Percentiles rank a stretch among this genome's conserved stretches.
Conservation (phyloP, 1,140 invertebrate genomes). For the Pachypsylla venusta region DNA sequence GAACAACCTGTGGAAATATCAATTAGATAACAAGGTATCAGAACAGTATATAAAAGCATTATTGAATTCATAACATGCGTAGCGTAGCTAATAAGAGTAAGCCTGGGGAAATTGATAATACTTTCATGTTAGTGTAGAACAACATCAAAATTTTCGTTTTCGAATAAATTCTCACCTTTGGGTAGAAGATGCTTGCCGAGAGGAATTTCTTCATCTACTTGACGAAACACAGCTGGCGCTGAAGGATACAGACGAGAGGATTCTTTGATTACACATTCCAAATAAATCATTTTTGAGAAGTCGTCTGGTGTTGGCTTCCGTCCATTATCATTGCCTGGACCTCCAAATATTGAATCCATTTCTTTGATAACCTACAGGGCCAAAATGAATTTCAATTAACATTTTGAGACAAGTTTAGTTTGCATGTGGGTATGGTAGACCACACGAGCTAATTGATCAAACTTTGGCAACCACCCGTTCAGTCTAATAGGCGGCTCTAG, state of each 20-base stretch:
- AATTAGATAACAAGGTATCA: no score
- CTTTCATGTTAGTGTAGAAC: no score
- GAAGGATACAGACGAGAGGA: slow-evolving; percentile 41
- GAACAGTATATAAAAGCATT: no score
- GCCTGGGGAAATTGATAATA: no score
- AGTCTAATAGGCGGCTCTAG: no score
- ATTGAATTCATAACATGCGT: no score
- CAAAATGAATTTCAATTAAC: background rate
- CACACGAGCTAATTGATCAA: no score
- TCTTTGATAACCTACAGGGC: slow-evolving; percentile 5
- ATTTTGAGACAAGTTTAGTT: background rate
- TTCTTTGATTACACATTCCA: slow-evolving; percentile 49
- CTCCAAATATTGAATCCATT: slow-evolving; percentile 11
- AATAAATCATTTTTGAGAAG: slow-evolving; percentile 37
- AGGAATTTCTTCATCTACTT: background rate
- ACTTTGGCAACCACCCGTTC: no score
- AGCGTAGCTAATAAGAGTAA: no score
- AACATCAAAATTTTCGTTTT: no score
- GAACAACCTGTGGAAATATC: background rate
- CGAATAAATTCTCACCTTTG: background rate
- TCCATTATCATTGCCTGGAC: background rate
- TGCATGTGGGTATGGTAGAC: no score
- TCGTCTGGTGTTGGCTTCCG: slow-evolving; percentile 28
- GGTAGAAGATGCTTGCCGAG: background rate
- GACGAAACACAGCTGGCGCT: slow-evolving; percentile 32